Base-by-base conservation (phyloP, 1,140 invertebrate species). In the fruit fly (Drosophila melanogaster) region DNA sequence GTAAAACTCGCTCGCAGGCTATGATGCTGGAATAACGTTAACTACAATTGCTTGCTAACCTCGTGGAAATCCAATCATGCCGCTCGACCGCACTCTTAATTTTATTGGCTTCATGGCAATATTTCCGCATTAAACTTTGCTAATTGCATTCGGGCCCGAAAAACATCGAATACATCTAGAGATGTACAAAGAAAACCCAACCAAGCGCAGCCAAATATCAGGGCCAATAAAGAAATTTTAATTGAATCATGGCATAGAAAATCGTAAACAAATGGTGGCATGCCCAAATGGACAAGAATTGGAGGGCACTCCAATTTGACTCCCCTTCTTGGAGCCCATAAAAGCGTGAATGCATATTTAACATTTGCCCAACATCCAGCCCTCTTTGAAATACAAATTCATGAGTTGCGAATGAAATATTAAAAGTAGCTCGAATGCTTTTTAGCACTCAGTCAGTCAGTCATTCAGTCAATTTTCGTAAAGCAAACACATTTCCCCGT, bases 371-470 rank as follows among this genome's bases (percentile, higher is more conserved):
- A 35, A 24, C 43, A 19, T 35, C 24, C 54, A 56, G 26, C 62
- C 50, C 41, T 56, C 50, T 60, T 65, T 74, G 67, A 64, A 77
- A 83, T 87, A 83, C 84, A 89, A 87, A 87, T 87, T 87, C 83
- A 87, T 87, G 84, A 89, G 66, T 77, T 77, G 33, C 56, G 46
- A 76, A 84, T 89, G 87, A 61, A 87, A 87, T 87, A 87, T 87
- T 83, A 65, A 87, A 89, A 87, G 75, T 66, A 69, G 38, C 38
- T 56, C 46, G 37, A 72, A 76, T 76, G 73, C 73, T 76, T 76
- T 75, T 59, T 40, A 59, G 44, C 61, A 60, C 54, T 67, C 67
- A 64, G 78, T 56, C 65, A 77, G 65, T 8, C 26, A 30, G 26
- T 69, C 69, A 54, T 60, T 67, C 77, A 77, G 50, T 73, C 75